Percentiles rank a stretch among this genome's conserved stretches.
Evolutionary conservation across 2,888 invertebrate species (phyloP).

Genomic region (Rhorus exstirpatorius): DNA sequence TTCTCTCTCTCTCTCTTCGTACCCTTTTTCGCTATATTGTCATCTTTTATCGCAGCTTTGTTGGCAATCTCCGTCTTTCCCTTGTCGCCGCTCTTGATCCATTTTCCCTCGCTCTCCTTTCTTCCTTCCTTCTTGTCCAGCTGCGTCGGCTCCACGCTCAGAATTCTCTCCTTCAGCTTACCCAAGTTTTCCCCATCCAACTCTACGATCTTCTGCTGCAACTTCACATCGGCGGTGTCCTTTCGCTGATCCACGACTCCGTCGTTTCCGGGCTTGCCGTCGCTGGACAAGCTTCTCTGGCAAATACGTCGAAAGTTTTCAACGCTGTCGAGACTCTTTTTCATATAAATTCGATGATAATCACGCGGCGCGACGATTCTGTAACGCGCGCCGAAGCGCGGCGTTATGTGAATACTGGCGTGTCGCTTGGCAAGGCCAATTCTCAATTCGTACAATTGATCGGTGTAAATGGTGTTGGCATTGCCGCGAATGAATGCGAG

Average conservation of each 20-base stretch:
- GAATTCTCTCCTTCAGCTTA: constrained; percentile 81
- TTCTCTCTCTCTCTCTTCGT: neutral
- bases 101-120: constrained; percentile 62
- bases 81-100: constrained; percentile 53
- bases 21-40: constrained; percentile 63
- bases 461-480: constrained; percentile 74
- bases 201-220: constrained; percentile 78
- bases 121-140: constrained; percentile 14
- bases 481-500: constrained; percentile 78
- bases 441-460: constrained; percentile 79
- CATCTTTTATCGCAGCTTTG: constrained; percentile 59
- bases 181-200: constrained; percentile 80
- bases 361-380: constrained; percentile 75
- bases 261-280: constrained; percentile 69
- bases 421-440: constrained; percentile 78
- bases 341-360: constrained; percentile 73
- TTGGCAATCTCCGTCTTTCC: constrained; percentile 52
- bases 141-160: constrained; percentile 73
- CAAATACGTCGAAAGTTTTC: constrained; percentile 72
- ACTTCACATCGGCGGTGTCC: constrained; percentile 56
- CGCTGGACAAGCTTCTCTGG: constrained; percentile 70
- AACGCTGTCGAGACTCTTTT: constrained; percentile 69
- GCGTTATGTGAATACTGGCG: constrained; percentile 79
- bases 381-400: constrained; percentile 72
- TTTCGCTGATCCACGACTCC: constrained; percentile 53